These are phyloP conservation scores for Apamea sordens DNA, from an alignment of 2,888 invertebrate genomes.

Conservation along the genomic window DNA sequence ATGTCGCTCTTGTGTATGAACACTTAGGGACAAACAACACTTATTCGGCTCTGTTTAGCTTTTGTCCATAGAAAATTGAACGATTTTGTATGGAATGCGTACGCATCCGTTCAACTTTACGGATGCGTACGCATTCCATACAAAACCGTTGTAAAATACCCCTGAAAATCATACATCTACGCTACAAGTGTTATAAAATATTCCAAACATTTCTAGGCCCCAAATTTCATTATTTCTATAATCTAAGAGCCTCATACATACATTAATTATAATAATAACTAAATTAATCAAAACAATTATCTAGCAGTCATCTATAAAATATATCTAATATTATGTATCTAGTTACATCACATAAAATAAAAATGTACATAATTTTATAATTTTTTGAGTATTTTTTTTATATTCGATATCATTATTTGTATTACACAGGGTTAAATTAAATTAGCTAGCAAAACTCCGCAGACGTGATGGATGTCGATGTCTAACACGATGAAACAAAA, in stretches of 20 bases:
- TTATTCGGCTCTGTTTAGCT: no score
- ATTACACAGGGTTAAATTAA: neutral
- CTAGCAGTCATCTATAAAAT: constrained; percentile 50
- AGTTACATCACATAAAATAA: constrained; percentile 9
- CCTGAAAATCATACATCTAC: neutral
- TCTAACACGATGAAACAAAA: no score
- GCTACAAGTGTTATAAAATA: neutral
- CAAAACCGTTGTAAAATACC: no score
- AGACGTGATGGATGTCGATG: no score
- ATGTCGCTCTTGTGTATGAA: no score
- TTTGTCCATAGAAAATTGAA: no score
- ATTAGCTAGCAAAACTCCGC: neutral
- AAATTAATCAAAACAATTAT: constrained; percentile 1
- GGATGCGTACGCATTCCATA: no score
- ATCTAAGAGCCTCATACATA: constrained; percentile 32
- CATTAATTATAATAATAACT: neutral
- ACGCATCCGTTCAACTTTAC: no score
- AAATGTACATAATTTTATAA: constrained; percentile 9
- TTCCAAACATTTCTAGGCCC: neutral
- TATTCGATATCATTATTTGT: neutral
- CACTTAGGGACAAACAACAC: no score
- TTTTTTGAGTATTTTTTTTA: constrained; percentile 40
- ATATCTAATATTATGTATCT: no score
- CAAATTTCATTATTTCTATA: neutral
- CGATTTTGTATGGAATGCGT: no score